phyloP scores from a whole-genome alignment of 2,797 vertebrate species.

The Discoglossus pictus region DNA sequence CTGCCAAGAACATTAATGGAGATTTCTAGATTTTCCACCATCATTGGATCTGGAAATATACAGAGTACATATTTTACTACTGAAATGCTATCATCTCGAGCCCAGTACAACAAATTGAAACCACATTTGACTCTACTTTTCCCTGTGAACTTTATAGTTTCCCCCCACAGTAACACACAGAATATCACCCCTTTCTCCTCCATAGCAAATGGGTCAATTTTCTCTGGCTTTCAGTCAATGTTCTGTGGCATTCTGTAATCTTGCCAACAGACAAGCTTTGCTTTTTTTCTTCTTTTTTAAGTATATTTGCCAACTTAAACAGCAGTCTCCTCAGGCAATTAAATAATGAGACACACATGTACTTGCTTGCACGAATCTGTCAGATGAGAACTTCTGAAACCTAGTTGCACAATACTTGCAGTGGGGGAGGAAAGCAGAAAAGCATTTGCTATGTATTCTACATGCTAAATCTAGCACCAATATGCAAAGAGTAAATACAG shows the following conservation, averaged over 20 bases:
- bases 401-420: conserved; percentile 52
- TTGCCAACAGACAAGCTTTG: conserved; percentile 74
- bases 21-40: conserved; percentile 45
- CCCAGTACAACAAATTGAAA: conserved; percentile 64
- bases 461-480: conserved; percentile 22
- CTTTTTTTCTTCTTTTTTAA: too few relatives aligned
- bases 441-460: background rate
- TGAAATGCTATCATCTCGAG: conserved; percentile 56
- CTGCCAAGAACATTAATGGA: conserved; percentile 36
- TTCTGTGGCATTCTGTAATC: conserved; percentile 69
- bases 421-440: conserved; percentile 17
- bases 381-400: conserved; percentile 55
- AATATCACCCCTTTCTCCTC: conserved; percentile 35
- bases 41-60: conserved; percentile 51
- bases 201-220: conserved; percentile 42
- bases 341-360: conserved; percentile 83
- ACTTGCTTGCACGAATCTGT: conserved; percentile 69
- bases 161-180: conserved; percentile 52
- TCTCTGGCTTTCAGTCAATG: conserved; percentile 51
- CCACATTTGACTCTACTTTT: conserved; percentile 58
- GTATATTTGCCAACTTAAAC: conserved; percentile 82
- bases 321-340: conserved; percentile 75
- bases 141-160: conserved; percentile 59
- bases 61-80: conserved; percentile 51
- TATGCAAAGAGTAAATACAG: conserved; percentile 9